Percentiles rank a stretch among this genome's conserved stretches.
phyloP scores from a whole-genome alignment of 1,140 invertebrate genomes.

The Drosophila sturtevanti region DNA sequence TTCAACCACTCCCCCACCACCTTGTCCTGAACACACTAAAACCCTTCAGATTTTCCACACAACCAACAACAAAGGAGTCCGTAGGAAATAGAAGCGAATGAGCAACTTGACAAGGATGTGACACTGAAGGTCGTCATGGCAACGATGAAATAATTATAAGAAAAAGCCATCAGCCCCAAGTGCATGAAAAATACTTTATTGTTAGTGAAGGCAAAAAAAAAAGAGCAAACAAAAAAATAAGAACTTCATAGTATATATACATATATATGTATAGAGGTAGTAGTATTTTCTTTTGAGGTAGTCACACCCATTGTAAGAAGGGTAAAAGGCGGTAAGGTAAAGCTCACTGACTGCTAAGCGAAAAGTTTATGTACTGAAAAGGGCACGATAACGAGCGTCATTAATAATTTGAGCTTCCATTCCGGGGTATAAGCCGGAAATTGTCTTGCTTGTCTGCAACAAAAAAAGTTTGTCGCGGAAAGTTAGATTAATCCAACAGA shows the following conservation, averaged over 20 bases:
- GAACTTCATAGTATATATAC: no score
- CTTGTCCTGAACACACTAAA: conserved; percentile 17
- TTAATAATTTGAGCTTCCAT: conserved; percentile 78
- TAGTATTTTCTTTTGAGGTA: neutral
- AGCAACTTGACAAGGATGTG: conserved; percentile 75
- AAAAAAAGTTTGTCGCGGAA: conserved; percentile 55
- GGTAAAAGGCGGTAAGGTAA: conserved; percentile 37
- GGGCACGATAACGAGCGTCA: conserved; percentile 81
- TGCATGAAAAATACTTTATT: conserved; percentile 48
- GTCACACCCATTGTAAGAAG: neutral
- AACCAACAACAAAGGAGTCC: conserved; percentile 56
- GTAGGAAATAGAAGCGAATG: conserved; percentile 43
- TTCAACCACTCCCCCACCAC: no score
- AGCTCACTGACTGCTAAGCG: conserved; percentile 53
- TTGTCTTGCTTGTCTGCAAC: conserved; percentile 59
- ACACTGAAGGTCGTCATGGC: conserved; percentile 75
- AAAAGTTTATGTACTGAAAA: conserved; percentile 82
- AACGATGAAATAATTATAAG: conserved; percentile 79
- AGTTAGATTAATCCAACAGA: conserved; percentile 55
- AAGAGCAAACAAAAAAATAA: neutral
- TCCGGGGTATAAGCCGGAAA: conserved; percentile 38
- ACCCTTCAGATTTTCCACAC: conserved; percentile 70
- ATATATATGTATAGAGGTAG: no score
- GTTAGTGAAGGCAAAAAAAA: neutral
- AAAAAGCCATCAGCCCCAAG: conserved; percentile 39